Percentiles rank a stretch among this genome's conserved stretches.
Conservation (phyloP, 2,888 invertebrate species). For the Iselma pallidipennis region DNA sequence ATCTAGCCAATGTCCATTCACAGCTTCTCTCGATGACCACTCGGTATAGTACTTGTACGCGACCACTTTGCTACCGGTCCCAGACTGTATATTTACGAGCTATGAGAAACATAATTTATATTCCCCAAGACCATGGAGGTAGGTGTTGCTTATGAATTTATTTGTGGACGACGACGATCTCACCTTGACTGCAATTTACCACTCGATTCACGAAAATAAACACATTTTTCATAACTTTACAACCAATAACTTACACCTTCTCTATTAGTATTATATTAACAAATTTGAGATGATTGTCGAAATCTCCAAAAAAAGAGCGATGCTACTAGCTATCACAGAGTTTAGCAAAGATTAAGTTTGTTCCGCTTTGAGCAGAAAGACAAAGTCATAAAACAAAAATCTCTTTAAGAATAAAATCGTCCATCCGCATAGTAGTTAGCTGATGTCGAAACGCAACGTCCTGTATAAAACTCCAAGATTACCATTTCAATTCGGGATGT, state of each 20-base stretch:
- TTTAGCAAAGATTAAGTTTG: too few species aligned
- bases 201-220: conserved; percentile 22
- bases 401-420: conserved; percentile 7
- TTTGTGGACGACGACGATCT: conserved; percentile 11
- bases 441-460: conserved; percentile 12
- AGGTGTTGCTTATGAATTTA: conserved; percentile 25
- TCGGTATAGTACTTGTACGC: neutral
- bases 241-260: neutral
- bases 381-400: neutral
- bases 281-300: neutral
- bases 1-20: conserved; percentile 37
- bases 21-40: conserved; percentile 36
- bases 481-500: conserved; percentile 41
- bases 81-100: conserved; percentile 3
- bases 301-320: too few species aligned
- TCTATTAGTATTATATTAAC: too few species aligned
- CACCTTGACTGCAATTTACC: conserved; percentile 16
- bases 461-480: conserved; percentile 27
- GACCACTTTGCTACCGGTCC: conserved; percentile 1
- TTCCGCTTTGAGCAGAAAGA: too few species aligned
- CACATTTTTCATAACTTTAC: conserved; percentile 18
- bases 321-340: too few species aligned
- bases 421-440: conserved; percentile 12
- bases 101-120: conserved; percentile 16
- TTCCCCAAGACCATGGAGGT: conserved; percentile 12